phyloP scores from a whole-genome alignment of 2,888 invertebrate genomes.

The Dicyrtomina minuta region DNA sequence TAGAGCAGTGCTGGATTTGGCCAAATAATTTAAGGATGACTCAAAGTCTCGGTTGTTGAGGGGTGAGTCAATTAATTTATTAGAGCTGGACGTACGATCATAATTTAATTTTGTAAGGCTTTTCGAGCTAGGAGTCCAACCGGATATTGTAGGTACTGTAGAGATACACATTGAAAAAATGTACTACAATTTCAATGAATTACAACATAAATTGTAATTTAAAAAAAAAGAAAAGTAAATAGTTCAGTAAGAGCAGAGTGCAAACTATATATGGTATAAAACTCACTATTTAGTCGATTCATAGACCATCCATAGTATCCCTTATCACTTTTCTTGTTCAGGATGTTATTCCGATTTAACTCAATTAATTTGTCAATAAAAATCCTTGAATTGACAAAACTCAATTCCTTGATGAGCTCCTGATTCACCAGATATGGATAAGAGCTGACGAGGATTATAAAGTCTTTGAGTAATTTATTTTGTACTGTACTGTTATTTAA shows the following conservation, averaged over 20 bases:
- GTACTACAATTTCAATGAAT: no score
- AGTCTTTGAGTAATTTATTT: constrained; percentile 31
- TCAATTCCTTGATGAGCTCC: constrained; percentile 32
- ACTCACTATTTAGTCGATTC: constrained; percentile 25
- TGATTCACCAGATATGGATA: constrained; percentile 33
- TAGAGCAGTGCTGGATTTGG: constrained; percentile 29
- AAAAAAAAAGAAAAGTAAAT: background rate
- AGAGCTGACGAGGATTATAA: constrained; percentile 18
- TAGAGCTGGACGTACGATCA: constrained; percentile 24
- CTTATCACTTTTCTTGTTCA: constrained; percentile 34
- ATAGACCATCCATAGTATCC: constrained; percentile 33
- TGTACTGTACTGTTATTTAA: constrained; percentile 32
- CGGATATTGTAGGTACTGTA: constrained; percentile 26
- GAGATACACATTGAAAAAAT: no score
- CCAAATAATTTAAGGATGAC: constrained; percentile 16
- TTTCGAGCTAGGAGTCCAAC: constrained; percentile 32
- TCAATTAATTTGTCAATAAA: constrained; percentile 34
- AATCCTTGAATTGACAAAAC: constrained; percentile 32
- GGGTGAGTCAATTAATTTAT: constrained; percentile 29
- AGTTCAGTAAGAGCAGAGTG: no score
- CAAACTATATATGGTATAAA: background rate
- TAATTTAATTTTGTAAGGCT: constrained; percentile 31
- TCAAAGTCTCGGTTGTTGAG: constrained; percentile 17
- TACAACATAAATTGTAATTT: no score
- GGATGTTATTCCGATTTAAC: constrained; percentile 28